Evolutionary conservation across 1,140 invertebrate genomes (phyloP).

Genomic region (Lysiphlebus fabarum): DNA sequence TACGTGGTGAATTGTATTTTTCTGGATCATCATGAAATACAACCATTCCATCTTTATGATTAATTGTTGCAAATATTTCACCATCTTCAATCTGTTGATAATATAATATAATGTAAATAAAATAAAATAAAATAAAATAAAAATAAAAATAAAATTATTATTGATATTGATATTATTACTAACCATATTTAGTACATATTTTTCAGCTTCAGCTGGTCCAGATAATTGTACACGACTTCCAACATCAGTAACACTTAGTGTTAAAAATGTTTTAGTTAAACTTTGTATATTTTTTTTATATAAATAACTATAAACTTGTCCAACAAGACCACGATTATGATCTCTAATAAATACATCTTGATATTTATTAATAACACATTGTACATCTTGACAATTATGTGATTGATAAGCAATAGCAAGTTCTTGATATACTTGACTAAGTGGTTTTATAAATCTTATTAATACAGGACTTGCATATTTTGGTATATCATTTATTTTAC

Average conservation of each 20-base stretch:
- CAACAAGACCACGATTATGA: constrained; percentile 76
- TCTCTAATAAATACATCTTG: constrained; percentile 81
- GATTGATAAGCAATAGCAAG: constrained; percentile 77
- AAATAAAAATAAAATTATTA: not conserved
- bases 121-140: constrained; percentile 17
- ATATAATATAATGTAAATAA: constrained; percentile 29
- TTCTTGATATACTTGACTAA: constrained; percentile 89
- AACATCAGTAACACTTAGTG: constrained; percentile 89
- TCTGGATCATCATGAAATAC: constrained; percentile 94
- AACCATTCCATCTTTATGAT: constrained; percentile 98
- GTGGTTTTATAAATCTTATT: constrained; percentile 80
- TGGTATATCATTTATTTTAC: constrained; percentile 76
- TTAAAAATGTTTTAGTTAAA: constrained; percentile 95
- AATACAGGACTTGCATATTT: constrained; percentile 92
- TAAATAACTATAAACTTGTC: constrained; percentile 82
- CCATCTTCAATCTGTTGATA: constrained; percentile 85
- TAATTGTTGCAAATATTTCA: constrained; percentile 95
- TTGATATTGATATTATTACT: constrained; percentile 26
- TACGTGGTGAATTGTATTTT: constrained; percentile 85
- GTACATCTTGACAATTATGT: constrained; percentile 72
- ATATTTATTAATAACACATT: constrained; percentile 71
- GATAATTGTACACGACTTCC: constrained; percentile 84
- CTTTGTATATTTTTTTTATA: constrained; percentile 97
- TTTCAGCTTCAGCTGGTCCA: constrained; percentile 83
- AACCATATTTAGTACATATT: constrained; percentile 93